These are phyloP conservation scores for Myodes glareolus DNA, from an alignment of 2,113 vertebrate genomes.

Conservation along the genomic window DNA sequence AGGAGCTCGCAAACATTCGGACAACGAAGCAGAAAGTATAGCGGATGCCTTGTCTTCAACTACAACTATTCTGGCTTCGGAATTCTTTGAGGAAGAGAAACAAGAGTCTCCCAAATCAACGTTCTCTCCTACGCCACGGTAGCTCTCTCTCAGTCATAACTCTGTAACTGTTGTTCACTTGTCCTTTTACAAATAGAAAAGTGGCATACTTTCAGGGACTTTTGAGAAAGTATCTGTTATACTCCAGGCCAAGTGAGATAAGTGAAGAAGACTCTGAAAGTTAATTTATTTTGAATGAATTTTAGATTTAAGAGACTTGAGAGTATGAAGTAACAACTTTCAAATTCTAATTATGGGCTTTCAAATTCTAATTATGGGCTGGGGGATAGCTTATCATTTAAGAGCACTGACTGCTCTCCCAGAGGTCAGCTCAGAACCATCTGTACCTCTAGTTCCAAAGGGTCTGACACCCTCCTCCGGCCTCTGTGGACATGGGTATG, in stretches of 20 bases:
- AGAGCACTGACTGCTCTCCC: background rate
- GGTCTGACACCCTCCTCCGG: background rate
- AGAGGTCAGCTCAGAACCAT: background rate
- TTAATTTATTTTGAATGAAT: conserved; percentile 18
- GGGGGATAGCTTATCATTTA: background rate
- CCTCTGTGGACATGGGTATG: background rate
- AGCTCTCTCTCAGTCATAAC: conserved; percentile 70
- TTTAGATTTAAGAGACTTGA: conserved; percentile 1
- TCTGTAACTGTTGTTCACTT: conserved; percentile 15
- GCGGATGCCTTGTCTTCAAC: conserved; percentile 85
- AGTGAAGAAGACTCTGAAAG: background rate
- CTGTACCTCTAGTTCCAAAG: background rate
- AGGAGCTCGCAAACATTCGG: conserved; percentile 92
- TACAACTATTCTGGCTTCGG: conserved; percentile 91
- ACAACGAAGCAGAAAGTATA: conserved; percentile 90
- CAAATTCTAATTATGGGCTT: background rate
- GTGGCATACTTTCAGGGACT: conserved; percentile 8
- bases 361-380: background rate
- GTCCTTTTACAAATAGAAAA: background rate
- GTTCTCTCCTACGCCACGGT: conserved; percentile 86
- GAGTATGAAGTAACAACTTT: background rate
- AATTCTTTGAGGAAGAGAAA: conserved; percentile 92
- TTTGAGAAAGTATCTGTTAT: conserved; percentile 47
- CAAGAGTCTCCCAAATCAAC: conserved; percentile 88
- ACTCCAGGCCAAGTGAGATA: background rate